These are phyloP conservation scores for Pempheris klunzingeri DNA, from an alignment of 2,797 vertebrate species.

Conservation along the genomic window DNA sequence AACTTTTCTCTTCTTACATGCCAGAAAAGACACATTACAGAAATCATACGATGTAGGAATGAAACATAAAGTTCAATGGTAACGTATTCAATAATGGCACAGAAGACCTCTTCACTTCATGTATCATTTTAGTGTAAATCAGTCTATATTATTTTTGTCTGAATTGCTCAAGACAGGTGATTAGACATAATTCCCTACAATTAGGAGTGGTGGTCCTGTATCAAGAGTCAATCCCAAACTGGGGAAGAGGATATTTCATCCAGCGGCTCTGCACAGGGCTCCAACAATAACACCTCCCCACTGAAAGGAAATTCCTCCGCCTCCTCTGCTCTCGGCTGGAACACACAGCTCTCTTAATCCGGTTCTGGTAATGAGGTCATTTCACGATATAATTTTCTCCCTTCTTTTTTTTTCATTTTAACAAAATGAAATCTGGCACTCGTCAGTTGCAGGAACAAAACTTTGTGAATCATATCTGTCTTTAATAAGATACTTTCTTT, in stretches of 20 bases:
- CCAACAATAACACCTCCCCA: conserved; percentile 92
- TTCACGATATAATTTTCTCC: conserved; percentile 83
- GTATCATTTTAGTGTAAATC: conserved; percentile 27
- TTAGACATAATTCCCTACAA: conserved; percentile 77
- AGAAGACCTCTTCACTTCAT: conserved; percentile 19
- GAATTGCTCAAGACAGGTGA: conserved; percentile 70
- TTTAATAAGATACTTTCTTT: conserved; percentile 29
- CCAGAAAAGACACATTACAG: conserved; percentile 27
- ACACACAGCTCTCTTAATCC: conserved; percentile 85
- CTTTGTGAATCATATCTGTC: conserved; percentile 37
- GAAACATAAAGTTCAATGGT: conserved; percentile 22
- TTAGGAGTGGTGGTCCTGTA: conserved; percentile 73
- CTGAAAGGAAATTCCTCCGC: conserved; percentile 88
- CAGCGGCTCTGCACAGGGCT: conserved; percentile 79
- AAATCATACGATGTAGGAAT: conserved; percentile 10
- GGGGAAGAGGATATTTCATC: conserved; percentile 82
- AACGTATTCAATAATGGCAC: conserved; percentile 14
- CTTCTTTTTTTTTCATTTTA: conserved; percentile 67
- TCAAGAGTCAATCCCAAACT: conserved; percentile 79
- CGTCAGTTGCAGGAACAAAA: conserved; percentile 73
- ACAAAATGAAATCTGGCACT: conserved; percentile 79
- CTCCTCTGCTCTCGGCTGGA: conserved; percentile 82
- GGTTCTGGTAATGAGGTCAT: conserved; percentile 87
- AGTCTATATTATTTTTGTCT: conserved; percentile 39
- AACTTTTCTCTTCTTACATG: conserved; percentile 30